phyloP scores from a whole-genome alignment of 1,140 invertebrate genomes.

The Copidosoma floridanum region DNA sequence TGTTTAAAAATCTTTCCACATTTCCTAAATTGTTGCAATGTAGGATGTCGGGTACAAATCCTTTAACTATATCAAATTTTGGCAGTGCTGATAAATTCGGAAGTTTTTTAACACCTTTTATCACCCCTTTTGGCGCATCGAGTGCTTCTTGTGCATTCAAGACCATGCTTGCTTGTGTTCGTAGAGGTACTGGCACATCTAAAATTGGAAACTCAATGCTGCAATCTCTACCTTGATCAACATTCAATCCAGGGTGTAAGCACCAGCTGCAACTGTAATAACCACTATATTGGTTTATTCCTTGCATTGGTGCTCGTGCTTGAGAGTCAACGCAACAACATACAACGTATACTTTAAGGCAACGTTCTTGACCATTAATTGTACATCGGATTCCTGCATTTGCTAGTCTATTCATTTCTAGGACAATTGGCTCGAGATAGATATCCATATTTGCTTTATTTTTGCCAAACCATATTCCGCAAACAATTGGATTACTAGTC shows the following conservation, averaged over 20 bases:
- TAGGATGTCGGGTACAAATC: neutral
- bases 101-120: neutral
- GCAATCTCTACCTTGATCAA: neutral
- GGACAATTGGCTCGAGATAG: slow-evolving; percentile 26
- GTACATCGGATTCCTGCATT: slow-evolving; percentile 16
- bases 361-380: slow-evolving; percentile 1
- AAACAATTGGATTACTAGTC: slow-evolving; percentile 15
- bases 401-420: slow-evolving; percentile 24
- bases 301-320: neutral
- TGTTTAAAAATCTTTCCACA: too few species aligned
- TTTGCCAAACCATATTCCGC: slow-evolving; percentile 27
- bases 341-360: slow-evolving; percentile 21
- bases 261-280: slow-evolving; percentile 2
- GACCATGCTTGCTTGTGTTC: slow-evolving; percentile 8
- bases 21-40: neutral
- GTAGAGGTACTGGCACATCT: neutral
- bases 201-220: neutral
- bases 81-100: neutral
- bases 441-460: slow-evolving; percentile 26
- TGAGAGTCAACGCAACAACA: slow-evolving; percentile 16
- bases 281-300: neutral
- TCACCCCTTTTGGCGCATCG: neutral
- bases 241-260: neutral
- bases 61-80: neutral
- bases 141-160: slow-evolving; percentile 4